phyloP scores from a whole-genome alignment of 2,888 invertebrate species.

The Linnaemya tessellans region DNA sequence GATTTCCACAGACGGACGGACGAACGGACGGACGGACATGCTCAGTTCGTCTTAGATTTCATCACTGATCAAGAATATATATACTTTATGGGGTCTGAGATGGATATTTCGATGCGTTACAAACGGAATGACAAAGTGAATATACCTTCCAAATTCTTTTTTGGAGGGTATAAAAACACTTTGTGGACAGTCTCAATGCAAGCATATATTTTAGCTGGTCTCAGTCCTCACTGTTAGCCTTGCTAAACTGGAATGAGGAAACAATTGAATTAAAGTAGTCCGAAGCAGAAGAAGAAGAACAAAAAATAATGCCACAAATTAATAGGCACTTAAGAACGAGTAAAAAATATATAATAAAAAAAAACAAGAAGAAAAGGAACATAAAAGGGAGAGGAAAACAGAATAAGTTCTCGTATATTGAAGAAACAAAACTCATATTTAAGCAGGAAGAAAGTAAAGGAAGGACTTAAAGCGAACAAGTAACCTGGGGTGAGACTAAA shows the following conservation, averaged over 20 bases:
- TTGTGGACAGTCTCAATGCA: no score
- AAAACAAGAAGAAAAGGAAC: neutral
- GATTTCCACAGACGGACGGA: no score
- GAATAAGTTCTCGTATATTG: no score
- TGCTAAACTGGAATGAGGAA: neutral
- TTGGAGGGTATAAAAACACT: no score
- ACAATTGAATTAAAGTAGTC: neutral
- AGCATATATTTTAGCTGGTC: neutral
- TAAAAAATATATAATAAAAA: neutral
- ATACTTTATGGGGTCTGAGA: no score
- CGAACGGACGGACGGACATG: no score
- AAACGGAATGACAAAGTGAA: no score
- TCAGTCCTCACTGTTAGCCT: neutral
- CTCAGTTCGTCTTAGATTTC: no score
- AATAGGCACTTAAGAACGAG: neutral
- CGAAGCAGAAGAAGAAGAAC: neutral
- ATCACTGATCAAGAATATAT: no score
- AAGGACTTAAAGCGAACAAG: neutral
- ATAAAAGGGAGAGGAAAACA: neutral
- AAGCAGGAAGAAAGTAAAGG: neutral
- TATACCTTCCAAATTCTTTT: no score
- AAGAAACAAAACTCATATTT: neutral
- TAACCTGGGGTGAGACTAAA: neutral
- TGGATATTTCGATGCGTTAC: no score
- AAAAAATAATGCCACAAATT: constrained; percentile 3